Conservation (phyloP, 2,888 invertebrate species). For the Morpho achilles region DNA sequence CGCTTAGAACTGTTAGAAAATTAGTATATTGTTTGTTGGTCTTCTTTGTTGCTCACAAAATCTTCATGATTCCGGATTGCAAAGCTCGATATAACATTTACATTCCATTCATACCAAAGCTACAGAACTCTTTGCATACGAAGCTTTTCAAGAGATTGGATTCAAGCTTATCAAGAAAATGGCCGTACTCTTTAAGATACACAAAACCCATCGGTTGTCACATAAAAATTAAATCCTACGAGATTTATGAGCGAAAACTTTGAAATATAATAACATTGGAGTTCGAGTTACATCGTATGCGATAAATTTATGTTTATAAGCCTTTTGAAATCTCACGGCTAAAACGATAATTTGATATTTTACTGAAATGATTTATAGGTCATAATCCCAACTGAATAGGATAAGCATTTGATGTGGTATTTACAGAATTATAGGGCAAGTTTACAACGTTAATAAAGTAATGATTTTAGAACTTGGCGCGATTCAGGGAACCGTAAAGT, state of each 20-base stretch:
- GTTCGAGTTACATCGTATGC: constrained; percentile 57
- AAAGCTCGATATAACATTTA: too few relatives aligned
- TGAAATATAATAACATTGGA: constrained; percentile 70
- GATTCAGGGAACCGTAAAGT: background rate
- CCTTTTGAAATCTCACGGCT: constrained; percentile 37
- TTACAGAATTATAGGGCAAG: constrained; percentile 10
- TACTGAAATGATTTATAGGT: constrained; percentile 34
- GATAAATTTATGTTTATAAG: constrained; percentile 62
- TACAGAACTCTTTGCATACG: background rate
- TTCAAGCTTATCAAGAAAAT: constrained; percentile 1
- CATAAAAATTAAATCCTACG: constrained; percentile 66
- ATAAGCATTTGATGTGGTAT: constrained; percentile 8
- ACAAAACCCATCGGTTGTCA: constrained; percentile 48
- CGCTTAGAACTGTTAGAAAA: too few relatives aligned
- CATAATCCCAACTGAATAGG: constrained; percentile 12
- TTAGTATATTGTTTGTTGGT: too few relatives aligned
- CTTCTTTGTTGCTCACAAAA: too few relatives aligned
- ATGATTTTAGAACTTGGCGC: constrained; percentile 4
- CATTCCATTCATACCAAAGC: too few relatives aligned
- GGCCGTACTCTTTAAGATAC: constrained; percentile 29
- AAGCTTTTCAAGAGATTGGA: constrained; percentile 3
- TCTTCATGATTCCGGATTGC: too few relatives aligned
- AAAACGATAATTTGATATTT: constrained; percentile 49
- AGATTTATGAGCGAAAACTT: constrained; percentile 67
- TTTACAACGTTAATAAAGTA: constrained; percentile 9